A percentile compares a stretch with the other conserved stretches of the same genome.
These are phyloP conservation scores for Gorsachius goisagi DNA, from an alignment of 2,113 vertebrate species.

Conservation along the genomic window DNA sequence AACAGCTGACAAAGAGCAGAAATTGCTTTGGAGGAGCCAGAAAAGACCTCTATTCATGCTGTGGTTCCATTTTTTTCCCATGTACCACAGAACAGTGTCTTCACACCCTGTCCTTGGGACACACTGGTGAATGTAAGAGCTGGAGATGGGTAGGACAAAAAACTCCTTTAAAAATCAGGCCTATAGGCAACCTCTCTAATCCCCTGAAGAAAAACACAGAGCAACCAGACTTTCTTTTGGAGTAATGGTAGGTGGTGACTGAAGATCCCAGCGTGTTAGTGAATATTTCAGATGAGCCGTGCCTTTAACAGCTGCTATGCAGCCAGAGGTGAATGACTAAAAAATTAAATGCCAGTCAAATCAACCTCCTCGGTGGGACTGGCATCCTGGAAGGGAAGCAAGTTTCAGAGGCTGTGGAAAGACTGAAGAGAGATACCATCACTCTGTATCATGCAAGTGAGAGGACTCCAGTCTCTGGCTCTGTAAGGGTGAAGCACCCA, in stretches of 20 bases:
- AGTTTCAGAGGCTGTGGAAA: background rate
- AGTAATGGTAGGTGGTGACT: background rate
- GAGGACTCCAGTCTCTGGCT: background rate
- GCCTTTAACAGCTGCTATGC: background rate
- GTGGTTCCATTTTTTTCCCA: background rate
- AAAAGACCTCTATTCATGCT: background rate
- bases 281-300: background rate
- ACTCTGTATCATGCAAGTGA: background rate
- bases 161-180: background rate
- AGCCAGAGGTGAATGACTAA: background rate
- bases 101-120: background rate
- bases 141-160: background rate
- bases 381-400: background rate
- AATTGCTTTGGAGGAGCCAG: background rate
- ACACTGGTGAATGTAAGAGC: background rate
- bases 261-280: background rate
- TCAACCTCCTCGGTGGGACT: background rate
- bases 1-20: background rate
- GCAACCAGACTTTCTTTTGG: background rate
- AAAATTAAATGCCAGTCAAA: background rate
- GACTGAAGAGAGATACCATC: background rate
- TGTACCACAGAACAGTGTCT: background rate
- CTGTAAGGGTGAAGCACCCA: background rate
- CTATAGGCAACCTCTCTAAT: background rate
- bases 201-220: background rate